These are phyloP conservation scores for Cerastoderma edule DNA, from an alignment of 2,888 invertebrate genomes.

Conservation along the genomic window DNA sequence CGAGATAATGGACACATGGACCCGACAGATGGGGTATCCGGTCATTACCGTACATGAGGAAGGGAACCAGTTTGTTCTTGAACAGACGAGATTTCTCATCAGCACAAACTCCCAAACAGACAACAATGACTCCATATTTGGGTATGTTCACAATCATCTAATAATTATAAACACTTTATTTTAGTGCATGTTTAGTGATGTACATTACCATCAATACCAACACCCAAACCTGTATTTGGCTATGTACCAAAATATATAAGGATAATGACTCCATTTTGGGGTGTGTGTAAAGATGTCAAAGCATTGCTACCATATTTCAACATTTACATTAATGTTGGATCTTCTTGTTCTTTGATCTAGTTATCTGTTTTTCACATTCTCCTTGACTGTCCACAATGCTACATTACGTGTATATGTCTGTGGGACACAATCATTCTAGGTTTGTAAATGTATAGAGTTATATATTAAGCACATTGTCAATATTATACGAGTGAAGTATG, in stretches of 20 bases:
- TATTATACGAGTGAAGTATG: too few relatives aligned
- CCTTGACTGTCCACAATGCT: too few relatives aligned
- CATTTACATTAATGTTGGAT: too few relatives aligned
- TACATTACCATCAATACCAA: background rate
- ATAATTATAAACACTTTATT: background rate
- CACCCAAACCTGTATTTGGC: background rate
- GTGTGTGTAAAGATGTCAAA: too few relatives aligned
- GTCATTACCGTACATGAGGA: constrained; percentile 66
- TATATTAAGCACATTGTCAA: too few relatives aligned
- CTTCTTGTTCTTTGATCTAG: too few relatives aligned
- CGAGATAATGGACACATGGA: constrained; percentile 79
- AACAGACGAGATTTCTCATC: constrained; percentile 79
- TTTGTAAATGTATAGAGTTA: too few relatives aligned
- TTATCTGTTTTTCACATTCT: too few relatives aligned
- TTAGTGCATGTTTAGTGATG: background rate
- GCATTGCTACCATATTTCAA: too few relatives aligned
- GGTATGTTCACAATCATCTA: constrained; percentile 40
- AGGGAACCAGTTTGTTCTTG: constrained; percentile 66
- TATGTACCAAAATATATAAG: background rate
- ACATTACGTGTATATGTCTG: too few relatives aligned
- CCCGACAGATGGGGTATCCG: constrained; percentile 78
- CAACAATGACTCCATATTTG: constrained; percentile 56
- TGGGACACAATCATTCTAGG: too few relatives aligned
- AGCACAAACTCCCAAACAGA: constrained; percentile 63
- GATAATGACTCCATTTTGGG: background rate